Base-by-base conservation (phyloP, 2,113 vertebrate genomes). In the Mus pahari region DNA sequence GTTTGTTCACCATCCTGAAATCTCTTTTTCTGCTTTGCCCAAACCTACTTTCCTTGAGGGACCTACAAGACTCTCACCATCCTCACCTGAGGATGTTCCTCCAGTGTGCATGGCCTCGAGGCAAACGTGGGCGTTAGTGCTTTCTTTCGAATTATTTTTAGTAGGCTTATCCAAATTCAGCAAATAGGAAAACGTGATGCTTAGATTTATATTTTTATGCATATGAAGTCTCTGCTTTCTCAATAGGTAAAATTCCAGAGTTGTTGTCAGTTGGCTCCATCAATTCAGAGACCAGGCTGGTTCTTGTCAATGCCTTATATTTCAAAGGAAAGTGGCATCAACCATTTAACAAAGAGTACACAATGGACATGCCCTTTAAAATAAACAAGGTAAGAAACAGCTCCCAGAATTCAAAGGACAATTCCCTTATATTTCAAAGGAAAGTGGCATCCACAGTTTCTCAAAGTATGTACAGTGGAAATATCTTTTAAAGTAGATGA, bases 321-420 rank as follows among this genome's bases (percentile, higher is more conserved):
- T 62, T 83, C 36, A 83, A 83, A 17, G 79, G 55, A 83, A 62
- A 7, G 24, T 83, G 79, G 79, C 22, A 83, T 28, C 22, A 60
- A 42, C 22, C 22, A 3, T 83, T 83, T 82, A 3, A 39, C 12
- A 60, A 58, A 58, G 36, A 13, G n/a, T 4, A 0, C 55, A 83
- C 79, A 39, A 2, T 14, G 3, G 79, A 83, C 26, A 82, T 82
- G 79, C 55, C 55, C 11, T 82, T 82, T 82, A 82, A 82, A 82
- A 28, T 83, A 60, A 97, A 97, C 98, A 99, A 99, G 99, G 99
- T 99, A 98, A 53, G 20, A 26, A 50, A 71, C 17, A 71, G 70
- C 17, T 39, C 24, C n/a, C 58, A 81, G 73, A 58, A 22, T 70
- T 26, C 3, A 55, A 90, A 97, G 98, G 53, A 60, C 55, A 58